Base-by-base conservation (phyloP, 2,888 invertebrate species). In the Synanthedon myopaeformis region DNA sequence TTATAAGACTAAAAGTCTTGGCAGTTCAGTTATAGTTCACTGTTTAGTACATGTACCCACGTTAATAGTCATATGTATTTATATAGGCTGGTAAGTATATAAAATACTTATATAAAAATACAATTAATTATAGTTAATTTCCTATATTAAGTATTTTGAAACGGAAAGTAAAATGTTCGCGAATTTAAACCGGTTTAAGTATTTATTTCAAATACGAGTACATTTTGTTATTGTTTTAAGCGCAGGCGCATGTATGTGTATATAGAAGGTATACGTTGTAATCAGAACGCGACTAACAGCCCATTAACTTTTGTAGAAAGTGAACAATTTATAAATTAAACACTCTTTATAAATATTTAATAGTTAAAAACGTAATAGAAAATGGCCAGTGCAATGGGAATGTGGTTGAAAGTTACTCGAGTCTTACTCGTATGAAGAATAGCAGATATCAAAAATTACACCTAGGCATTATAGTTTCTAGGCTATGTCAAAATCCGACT, bases 261-360 rank as follows among this genome's bases (percentile, higher is more conserved):
- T 1, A 17, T n/a, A 2, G 23, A 5, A 23, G 45, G 45, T 23
- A 17, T 55, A 66, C 55, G 35, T 52, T 55, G 64, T 58, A 78
- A 78, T 74, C 71, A 74, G 77, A 69, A 69, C 75, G 75, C 63
- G 64, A 76, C 77, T 76, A 78, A 77, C 70, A 64, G 68, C 69
- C 69, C 65, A 68, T 72, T 67, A 67, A 57, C 59, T 53, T 52
- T 54, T 59, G 66, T 74, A 76, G 76, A 76, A 77, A 77, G 76
- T 76, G 66, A 75, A 69, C 57, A 61, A 61, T 62, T 59, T 63
- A 65, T 63, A 67, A 62, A 58, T 53, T 56, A 56, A 56, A 52
- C 62, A 65, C 66, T 68, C 65, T 66, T 69, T 63, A 69, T 69
- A 65, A 68, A 65, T 69, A 69, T 68, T 64, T 60, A 61, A 65